phyloP scores from a whole-genome alignment of 2,888 invertebrate genomes.

The Caenorhabditis sp. region DNA sequence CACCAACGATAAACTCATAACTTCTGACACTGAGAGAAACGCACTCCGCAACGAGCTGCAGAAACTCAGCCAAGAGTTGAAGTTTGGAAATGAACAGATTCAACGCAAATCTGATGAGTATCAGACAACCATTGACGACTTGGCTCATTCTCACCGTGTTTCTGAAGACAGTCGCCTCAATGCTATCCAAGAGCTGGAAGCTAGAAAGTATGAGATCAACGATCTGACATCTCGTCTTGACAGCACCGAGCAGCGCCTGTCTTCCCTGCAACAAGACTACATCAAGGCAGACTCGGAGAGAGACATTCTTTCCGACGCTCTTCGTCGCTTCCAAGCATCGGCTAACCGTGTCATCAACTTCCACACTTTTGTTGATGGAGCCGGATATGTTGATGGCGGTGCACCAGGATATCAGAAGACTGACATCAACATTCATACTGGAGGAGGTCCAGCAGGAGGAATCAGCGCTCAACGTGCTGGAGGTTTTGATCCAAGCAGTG shows the following conservation, averaged over 20 bases:
- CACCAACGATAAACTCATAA: slow-evolving; percentile 80
- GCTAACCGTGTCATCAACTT: slow-evolving; percentile 78
- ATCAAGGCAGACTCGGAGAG: slow-evolving; percentile 80
- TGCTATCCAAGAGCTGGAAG: slow-evolving; percentile 78
- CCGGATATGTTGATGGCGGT: slow-evolving; percentile 49
- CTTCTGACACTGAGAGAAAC: slow-evolving; percentile 78
- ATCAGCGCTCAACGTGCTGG: slow-evolving; percentile 50
- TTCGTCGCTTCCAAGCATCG: slow-evolving; percentile 81
- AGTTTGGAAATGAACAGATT: slow-evolving; percentile 82
- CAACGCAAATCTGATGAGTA: slow-evolving; percentile 82
- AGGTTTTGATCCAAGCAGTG: slow-evolving; percentile 57
- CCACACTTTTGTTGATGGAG: slow-evolving; percentile 67
- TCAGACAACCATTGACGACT: slow-evolving; percentile 79
- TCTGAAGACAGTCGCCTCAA: slow-evolving; percentile 81
- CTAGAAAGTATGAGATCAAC: slow-evolving; percentile 80
- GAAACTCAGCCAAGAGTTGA: slow-evolving; percentile 78
- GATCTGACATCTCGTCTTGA: slow-evolving; percentile 81
- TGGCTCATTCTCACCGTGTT: slow-evolving; percentile 79
- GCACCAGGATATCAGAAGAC: slow-evolving; percentile 33
- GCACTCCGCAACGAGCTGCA: slow-evolving; percentile 75
- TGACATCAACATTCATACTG: slow-evolving; percentile 46
- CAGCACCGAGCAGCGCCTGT: slow-evolving; percentile 79
- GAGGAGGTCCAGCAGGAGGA: slow-evolving; percentile 50
- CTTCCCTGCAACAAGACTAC: slow-evolving; percentile 81
- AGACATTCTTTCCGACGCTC: slow-evolving; percentile 78